Conservation (phyloP, 2,113 vertebrate genomes). For the Anolis sagrei region DNA sequence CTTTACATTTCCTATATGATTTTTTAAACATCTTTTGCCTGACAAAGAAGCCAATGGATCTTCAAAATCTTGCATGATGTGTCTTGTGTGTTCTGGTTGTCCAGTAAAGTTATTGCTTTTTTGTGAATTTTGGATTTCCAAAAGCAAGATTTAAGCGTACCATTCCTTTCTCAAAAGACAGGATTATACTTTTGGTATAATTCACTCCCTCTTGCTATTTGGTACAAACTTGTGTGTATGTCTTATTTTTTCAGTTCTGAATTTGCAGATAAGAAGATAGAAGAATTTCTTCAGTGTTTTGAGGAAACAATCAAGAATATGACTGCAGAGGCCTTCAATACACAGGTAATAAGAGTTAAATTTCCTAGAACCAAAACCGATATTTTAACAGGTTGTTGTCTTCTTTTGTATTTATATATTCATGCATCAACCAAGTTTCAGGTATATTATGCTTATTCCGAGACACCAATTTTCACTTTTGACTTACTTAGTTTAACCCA, state of each 20-base stretch:
- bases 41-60: no score
- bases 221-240: background rate
- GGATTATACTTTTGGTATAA: background rate
- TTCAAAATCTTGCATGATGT: no score
- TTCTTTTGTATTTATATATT: background rate
- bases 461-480: background rate
- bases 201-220: background rate
- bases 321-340: conserved; percentile 88
- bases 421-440: no score
- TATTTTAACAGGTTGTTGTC: background rate
- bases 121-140: no score
- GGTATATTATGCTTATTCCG: background rate
- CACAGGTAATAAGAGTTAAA: conserved; percentile 78
- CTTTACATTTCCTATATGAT: no score
- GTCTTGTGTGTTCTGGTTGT: no score
- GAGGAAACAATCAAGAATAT: conserved; percentile 85
- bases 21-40: no score
- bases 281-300: conserved; percentile 91
- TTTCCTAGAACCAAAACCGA: background rate
- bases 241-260: conserved; percentile 84
- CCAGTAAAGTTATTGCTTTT: no score
- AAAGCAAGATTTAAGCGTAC: background rate
- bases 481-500: background rate
- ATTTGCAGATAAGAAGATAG: conserved; percentile 91
- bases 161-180: background rate